Percentiles rank a stretch among this genome's conserved stretches.
Evolutionary conservation across 2,888 invertebrate species (phyloP).

Genomic region (Endomychus coccineus): DNA sequence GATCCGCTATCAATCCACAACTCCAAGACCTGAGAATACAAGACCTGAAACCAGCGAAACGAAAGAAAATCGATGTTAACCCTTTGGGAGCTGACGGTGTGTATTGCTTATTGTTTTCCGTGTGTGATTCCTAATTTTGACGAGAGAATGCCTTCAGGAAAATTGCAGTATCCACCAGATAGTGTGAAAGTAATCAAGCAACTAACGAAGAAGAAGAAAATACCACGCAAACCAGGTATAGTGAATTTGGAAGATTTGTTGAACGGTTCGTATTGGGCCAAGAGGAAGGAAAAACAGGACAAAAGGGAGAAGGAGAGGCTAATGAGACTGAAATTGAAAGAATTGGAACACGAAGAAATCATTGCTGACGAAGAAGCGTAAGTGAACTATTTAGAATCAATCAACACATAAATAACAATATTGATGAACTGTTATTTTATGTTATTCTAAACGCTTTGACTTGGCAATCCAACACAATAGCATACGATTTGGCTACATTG

Average conservation of each 20-base stretch:
- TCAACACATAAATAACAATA: constrained; percentile 1
- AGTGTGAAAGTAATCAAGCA: constrained; percentile 46
- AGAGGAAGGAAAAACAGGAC: constrained; percentile 31
- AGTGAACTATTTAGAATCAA: constrained; percentile 8
- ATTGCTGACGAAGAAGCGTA: constrained; percentile 23
- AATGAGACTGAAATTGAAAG: constrained; percentile 39
- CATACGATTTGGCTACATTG: too few species aligned
- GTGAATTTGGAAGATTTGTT: constrained; percentile 52
- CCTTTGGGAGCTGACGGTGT: constrained; percentile 36
- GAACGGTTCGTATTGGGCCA: constrained; percentile 48
- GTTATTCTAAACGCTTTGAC: too few species aligned
- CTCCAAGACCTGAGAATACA: constrained; percentile 47
- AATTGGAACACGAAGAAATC: constrained; percentile 20
- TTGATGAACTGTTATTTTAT: not conserved
- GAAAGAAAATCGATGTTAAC: constrained; percentile 26
- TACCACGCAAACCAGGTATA: constrained; percentile 39
- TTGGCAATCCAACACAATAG: too few species aligned
- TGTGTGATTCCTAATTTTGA: not conserved
- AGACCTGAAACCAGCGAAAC: constrained; percentile 42
- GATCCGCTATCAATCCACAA: constrained; percentile 47
- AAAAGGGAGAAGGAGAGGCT: constrained; percentile 29
- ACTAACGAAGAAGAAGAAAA: constrained; percentile 36
- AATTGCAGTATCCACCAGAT: constrained; percentile 52
- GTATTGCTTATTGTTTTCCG: constrained; percentile 3
- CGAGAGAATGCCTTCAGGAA: constrained; percentile 36